A percentile compares a stretch with the other conserved stretches of the same genome.
Evolutionary conservation across 1,140 invertebrate genomes (phyloP).

Genomic region (Sminthurinus signatus): DNA sequence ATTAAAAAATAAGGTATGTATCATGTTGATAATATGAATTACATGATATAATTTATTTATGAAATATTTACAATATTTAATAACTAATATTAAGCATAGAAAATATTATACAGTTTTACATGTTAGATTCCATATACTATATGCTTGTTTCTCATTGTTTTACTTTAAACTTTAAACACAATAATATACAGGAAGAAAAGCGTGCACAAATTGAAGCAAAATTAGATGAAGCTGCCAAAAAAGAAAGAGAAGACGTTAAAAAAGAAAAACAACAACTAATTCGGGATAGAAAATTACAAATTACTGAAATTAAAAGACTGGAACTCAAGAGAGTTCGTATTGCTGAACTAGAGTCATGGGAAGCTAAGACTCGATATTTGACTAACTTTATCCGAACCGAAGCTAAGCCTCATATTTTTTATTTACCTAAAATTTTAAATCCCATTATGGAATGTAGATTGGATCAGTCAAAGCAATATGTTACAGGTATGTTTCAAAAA

Average conservation of each 20-base stretch:
- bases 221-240: constrained; percentile 80
- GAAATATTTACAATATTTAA: no score
- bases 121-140: no score
- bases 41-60: no score
- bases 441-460: constrained; percentile 53
- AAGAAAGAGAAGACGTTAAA: constrained; percentile 77
- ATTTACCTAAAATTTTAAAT: constrained; percentile 67
- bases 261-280: constrained; percentile 80
- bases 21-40: neutral
- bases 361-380: constrained; percentile 66
- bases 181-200: constrained; percentile 66
- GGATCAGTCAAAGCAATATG: constrained; percentile 53
- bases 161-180: no score
- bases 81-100: no score
- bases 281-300: constrained; percentile 72
- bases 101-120: no score
- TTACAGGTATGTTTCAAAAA: constrained; percentile 51
- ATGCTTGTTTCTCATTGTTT: no score
- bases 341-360: constrained; percentile 77
- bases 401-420: constrained; percentile 79
- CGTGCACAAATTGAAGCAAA: constrained; percentile 85
- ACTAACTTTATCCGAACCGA: constrained; percentile 81
- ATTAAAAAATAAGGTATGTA: constrained; percentile 59
- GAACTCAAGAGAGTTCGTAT: constrained; percentile 84
- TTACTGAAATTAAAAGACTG: constrained; percentile 78